Percentiles rank a stretch among this genome's conserved stretches.
phyloP scores from a whole-genome alignment of 2,797 vertebrate genomes.

The Petrocephalus sullivani region DNA sequence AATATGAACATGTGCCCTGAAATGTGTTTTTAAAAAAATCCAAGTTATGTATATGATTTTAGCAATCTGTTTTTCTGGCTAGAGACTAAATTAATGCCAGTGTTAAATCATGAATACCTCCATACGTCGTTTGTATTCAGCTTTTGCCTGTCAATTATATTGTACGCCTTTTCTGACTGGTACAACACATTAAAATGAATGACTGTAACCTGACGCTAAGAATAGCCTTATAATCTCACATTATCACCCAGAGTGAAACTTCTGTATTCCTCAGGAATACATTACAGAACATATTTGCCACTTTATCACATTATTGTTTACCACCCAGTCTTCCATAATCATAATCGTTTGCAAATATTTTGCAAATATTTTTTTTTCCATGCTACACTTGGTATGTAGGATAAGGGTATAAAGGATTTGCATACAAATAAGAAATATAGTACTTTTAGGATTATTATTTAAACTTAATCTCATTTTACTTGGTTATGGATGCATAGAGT shows the following conservation, averaged over 20 bases:
- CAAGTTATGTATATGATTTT: background rate
- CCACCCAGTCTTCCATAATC: conserved; percentile 14
- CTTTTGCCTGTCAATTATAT: conserved; percentile 21
- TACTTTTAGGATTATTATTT: background rate
- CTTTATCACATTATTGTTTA: background rate
- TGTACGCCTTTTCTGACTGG: background rate
- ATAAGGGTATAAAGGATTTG: background rate
- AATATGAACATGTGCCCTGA: background rate
- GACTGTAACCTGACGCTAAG: conserved; percentile 39
- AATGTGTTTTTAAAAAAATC: background rate
- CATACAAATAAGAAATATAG: background rate
- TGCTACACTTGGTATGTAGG: background rate
- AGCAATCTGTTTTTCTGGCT: background rate
- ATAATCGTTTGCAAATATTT: background rate
- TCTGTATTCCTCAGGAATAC: conserved; percentile 21
- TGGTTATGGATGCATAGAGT: background rate
- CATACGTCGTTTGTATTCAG: background rate
- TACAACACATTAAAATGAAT: conserved; percentile 39
- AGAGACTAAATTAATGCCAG: conserved; percentile 24
- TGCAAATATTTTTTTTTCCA: background rate
- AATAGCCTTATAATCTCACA: conserved; percentile 50
- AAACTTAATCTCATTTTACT: background rate
- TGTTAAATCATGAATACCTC: background rate
- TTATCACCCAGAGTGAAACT: conserved; percentile 35
- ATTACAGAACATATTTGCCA: conserved; percentile 22